Base-by-base conservation (phyloP, 2,888 invertebrate genomes). In the Nemotelus pantherinus region DNA sequence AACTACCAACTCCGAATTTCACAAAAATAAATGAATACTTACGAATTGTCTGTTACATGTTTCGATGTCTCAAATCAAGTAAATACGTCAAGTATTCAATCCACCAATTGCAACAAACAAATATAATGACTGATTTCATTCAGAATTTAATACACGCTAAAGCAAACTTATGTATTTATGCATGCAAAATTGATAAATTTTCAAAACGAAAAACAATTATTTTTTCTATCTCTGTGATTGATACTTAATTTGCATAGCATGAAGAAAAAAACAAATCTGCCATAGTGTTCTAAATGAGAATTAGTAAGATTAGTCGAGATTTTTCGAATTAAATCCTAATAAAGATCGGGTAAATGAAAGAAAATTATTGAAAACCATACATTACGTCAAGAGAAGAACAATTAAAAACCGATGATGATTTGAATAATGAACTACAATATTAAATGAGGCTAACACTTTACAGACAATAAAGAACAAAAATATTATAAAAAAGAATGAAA, bases 361-460 rank as follows among this genome's bases (percentile, higher is more conserved):
- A 25, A 25, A 25, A 25, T 25, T 25, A 25, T 25, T 25, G 25
- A 25, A 25, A 25, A 25, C 25, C 25, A 25, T 25, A 25, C 25
- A 25, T 25, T 25, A 25, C 25, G 25, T 25, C 25, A 25, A 25
- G 25, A 25, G 25, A 25, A 25, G 25, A 25, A 25, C 25, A 57
- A 74, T 60, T 39, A 60, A 63, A 43, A 50, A 74, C 48, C 48
- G 50, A 68, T 50, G 43, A 48, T 47, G 63, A 60, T 44, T 71
- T 41, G 57, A 71, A 53, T 39, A 43, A 60, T 74, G 63, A 63
- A 43, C 55, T 70, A 53, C 63, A 63, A 72, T 43, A 74, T 60
- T 41, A 74, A 60, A 74, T 74, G 74, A 74, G 74, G 74, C 74
- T 74, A 74, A 74, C 74, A 74, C 45, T 74, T 74, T 74, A 74